Evolutionary conservation across 2,113 vertebrate genomes (phyloP), one percentile per base, ranked within the genome.

Genomic region (Columba livia): DNA sequence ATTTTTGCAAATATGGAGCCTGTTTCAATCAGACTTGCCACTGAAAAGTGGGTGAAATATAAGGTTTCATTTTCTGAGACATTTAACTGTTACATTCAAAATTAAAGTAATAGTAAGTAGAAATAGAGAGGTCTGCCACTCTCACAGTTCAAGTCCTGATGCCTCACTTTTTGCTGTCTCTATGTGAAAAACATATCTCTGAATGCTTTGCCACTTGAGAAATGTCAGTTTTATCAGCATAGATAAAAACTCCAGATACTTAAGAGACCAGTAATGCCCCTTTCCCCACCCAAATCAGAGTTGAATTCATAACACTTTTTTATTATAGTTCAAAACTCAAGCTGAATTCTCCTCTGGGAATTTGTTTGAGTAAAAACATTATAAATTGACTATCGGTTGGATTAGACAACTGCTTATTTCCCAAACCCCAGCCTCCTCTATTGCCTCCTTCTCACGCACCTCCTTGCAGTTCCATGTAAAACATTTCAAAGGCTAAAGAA

Each of bases 401-500:
- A n/a, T 72, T 83, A 66, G 32, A 65, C n/a, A 73, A 36, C 7
- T 1, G 0, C 19, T 78, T 60, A 8, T 8, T 57, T 77, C 51
- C 50, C 51, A 80, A 47, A 65, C 2, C 23, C 7, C 24, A 75
- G 28, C 28, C 7, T 31, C 11, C 48, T 7, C 13, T 17, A 20
- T 7, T 11, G 5, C 34, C 12, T 80, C 36, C 50, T 64, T 40
- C 32, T 44, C 1, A 0, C 38, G 34, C 0, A 3, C 19, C 10
- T 75, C 40, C 12, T 31, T 66, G 40, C 13, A 48, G 13, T n/a
- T 83, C 29, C 10, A 11, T 16, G 21, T 15, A 78, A 26, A 20
- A 15, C 5, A n/a, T 85, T 80, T 80, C 60, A 88, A 74, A 78
- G 26, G 31, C 44, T 78, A 13, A 85, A 72, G 72, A 65, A 36